Evolutionary conservation across 2,888 invertebrate species (phyloP).

Genomic region (Teleiodes luculella): DNA sequence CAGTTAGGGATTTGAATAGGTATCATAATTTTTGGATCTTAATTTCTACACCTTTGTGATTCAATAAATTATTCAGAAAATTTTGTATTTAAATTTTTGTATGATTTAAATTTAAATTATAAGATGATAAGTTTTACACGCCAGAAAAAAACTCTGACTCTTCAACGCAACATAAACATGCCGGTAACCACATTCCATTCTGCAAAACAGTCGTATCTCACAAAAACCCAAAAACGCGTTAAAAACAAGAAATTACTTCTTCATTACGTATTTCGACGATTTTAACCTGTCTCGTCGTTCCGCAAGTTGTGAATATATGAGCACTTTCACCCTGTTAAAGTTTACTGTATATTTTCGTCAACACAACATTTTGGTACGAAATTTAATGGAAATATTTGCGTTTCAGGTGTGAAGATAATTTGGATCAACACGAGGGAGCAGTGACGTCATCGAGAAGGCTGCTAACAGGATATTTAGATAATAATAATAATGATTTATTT

Average conservation of each 20-base stretch:
- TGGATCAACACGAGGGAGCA: not conserved
- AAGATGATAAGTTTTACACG: no score
- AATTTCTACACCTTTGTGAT: no score
- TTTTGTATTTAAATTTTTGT: no score
- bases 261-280: slow-evolving; percentile 3
- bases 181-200: not conserved
- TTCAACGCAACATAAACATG: slow-evolving; percentile 3
- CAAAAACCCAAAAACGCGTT: slow-evolving; percentile 1
- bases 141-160: not conserved
- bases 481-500: no score
- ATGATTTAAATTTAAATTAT: no score
- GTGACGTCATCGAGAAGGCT: not conserved
- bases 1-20: no score
- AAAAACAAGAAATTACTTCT: slow-evolving; percentile 1
- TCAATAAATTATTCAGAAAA: no score
- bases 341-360: slow-evolving; percentile 15
- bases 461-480: no score
- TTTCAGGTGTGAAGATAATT: slow-evolving; percentile 7
- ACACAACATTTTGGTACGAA: not conserved
- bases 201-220: slow-evolving; percentile 4
- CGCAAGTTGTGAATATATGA: slow-evolving; percentile 9
- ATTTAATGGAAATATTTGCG: slow-evolving; percentile 10
- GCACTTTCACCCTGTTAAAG: slow-evolving; percentile 11
- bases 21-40: no score
- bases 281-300: slow-evolving; percentile 2